Base-by-base conservation (phyloP, 1,140 invertebrate genomes). In the Asbolus verrucosus region DNA sequence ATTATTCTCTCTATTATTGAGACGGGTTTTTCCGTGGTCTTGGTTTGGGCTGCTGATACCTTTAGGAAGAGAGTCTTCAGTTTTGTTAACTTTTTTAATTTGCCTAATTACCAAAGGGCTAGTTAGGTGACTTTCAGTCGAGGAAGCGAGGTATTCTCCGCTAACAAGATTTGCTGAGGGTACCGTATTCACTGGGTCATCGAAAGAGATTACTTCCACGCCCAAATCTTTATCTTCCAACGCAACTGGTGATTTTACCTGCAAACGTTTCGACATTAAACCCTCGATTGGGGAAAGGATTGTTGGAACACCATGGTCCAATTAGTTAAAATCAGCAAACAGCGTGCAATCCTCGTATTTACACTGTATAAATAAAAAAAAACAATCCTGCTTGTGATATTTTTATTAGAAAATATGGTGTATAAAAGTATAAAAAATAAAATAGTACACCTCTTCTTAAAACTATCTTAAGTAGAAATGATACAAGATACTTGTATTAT, bases 1-100 rank as follows among this genome's bases (percentile, higher is more conserved):
- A 81, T 81, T 41, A 81, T 81, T 72, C 77, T 67, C 70, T 81
- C 80, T 19, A 81, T 78, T 60, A 81, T 79, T 13, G 80, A 79
- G 11, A 75, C 65, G 30, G 75, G 74, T 69, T 74, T 76, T 67
- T 78, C 72, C 2, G 74, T 75, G 13, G 76, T 74, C 16, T 50
- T 70, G 36, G 69, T 60, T 70, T 68, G 21, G 67, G 24, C 11
- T 73, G 67, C 67, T 72, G 73, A 18, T 21, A 75, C 75, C 76
- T 77, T 78, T 9, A 33, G 38, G 65, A 71, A 73, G 8, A 63
- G 13, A 36, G 14, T 41, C 19, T 41, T 65, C 59, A 50, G 36
- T 46, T 66, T 67, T 36, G 39, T 54, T 31, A 27, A 63, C 33
- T 21, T 60, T 70, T n/a, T 38, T 62, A 11, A 31, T 43, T 39